These are phyloP conservation scores for Terrapene triunguis DNA, from an alignment of 2,113 vertebrate genomes.

Conservation along the genomic window DNA sequence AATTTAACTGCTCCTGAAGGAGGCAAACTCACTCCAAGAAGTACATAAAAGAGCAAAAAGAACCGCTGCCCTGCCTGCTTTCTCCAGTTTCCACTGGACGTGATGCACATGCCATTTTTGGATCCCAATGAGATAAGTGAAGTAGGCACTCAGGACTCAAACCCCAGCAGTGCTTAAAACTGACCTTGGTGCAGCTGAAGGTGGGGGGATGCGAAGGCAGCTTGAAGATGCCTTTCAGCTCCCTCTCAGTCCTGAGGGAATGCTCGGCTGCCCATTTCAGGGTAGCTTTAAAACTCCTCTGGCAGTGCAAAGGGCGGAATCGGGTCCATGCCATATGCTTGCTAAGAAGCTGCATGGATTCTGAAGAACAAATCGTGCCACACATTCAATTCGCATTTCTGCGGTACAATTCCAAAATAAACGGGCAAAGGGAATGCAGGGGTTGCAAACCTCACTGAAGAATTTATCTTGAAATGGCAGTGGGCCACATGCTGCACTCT, in stretches of 20 bases:
- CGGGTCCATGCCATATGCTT: not conserved
- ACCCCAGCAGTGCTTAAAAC: not conserved
- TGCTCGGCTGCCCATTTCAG: not conserved
- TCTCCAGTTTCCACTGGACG: not conserved
- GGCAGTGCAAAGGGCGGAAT: not conserved
- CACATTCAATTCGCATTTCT: not conserved
- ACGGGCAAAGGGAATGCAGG: not conserved
- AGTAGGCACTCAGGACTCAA: not conserved
- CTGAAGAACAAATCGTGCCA: not conserved
- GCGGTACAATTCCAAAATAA: not conserved
- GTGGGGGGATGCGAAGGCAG: not conserved
- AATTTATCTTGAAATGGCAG: too few species aligned
- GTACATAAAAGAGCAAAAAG: not conserved
- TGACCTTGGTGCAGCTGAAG: not conserved
- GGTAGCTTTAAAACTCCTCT: not conserved
- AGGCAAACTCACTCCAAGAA: not conserved
- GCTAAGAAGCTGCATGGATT: not conserved
- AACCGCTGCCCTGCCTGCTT: not conserved
- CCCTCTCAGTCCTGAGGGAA: not conserved
- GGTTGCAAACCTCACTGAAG: too few species aligned
- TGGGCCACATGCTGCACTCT: not conserved
- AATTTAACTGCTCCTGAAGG: too few species aligned
- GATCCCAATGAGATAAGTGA: too few species aligned
- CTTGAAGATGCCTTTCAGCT: not conserved
- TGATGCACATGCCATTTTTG: fast-evolving